phyloP scores from a whole-genome alignment of 2,888 invertebrate species.

The Alitta virens region DNA sequence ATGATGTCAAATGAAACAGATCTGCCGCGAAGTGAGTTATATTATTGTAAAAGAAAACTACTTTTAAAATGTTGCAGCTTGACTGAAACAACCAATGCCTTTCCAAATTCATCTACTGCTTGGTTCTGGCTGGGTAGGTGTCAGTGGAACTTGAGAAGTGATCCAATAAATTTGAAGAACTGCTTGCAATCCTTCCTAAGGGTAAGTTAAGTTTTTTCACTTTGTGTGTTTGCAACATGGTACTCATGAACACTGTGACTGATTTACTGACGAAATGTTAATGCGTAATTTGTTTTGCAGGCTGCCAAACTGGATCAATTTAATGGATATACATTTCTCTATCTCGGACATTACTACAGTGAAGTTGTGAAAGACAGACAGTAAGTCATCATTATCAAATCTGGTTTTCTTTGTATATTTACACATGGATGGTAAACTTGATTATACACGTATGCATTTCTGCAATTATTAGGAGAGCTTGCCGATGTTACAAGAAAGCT shows the following conservation, averaged over 20 bases:
- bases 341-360: slow-evolving; percentile 75
- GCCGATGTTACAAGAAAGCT: slow-evolving; percentile 82
- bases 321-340: slow-evolving; percentile 71
- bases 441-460: too few relatives aligned
- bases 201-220: background rate
- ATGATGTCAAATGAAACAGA: too few relatives aligned
- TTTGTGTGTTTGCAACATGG: background rate
- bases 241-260: too few relatives aligned
- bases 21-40: too few relatives aligned
- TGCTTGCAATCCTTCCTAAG: background rate
- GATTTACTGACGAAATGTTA: too few relatives aligned
- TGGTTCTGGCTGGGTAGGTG: background rate
- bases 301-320: slow-evolving; percentile 69
- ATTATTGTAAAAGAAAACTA: too few relatives aligned
- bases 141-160: background rate
- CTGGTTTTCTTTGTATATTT: too few relatives aligned
- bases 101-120: background rate
- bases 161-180: background rate
- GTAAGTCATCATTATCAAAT: slow-evolving; percentile 36
- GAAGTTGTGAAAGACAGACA: slow-evolving; percentile 68
- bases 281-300: slow-evolving; percentile 30
- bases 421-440: too few relatives aligned
- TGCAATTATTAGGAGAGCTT: slow-evolving; percentile 65
- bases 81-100: background rate
- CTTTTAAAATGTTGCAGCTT: background rate